These are phyloP conservation scores for Boulengeromyrus knoepffleri DNA, from an alignment of 2,113 vertebrate genomes.

Conservation along the genomic window DNA sequence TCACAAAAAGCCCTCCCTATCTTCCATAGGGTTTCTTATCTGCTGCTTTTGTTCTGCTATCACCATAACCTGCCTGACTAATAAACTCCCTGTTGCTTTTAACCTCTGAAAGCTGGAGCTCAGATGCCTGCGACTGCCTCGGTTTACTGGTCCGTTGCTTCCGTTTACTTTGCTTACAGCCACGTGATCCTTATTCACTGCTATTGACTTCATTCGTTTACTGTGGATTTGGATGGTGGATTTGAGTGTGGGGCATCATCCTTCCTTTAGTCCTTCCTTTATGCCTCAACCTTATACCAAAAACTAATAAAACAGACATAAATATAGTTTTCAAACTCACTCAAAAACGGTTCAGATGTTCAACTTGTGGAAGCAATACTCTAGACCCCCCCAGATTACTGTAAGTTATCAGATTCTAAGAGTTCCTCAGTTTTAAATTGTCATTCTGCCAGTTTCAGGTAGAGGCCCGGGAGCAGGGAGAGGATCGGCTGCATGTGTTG, in stretches of 20 bases:
- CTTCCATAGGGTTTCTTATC: neutral
- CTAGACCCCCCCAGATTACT: neutral
- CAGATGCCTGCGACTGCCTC: neutral
- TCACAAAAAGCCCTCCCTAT: neutral
- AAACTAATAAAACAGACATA: neutral
- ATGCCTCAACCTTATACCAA: neutral
- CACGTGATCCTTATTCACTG: neutral
- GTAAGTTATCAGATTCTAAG: neutral
- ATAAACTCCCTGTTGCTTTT: slow-evolving; percentile 6
- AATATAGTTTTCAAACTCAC: neutral
- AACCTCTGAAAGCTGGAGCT: neutral
- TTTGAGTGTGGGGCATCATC: neutral
- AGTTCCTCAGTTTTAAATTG: neutral
- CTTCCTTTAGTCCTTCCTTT: neutral
- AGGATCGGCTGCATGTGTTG: neutral
- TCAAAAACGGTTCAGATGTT: neutral
- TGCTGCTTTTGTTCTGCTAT: neutral
- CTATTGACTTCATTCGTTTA: neutral
- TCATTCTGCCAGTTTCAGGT: neutral
- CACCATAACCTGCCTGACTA: neutral
- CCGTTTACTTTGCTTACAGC: neutral
- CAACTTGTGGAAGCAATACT: neutral
- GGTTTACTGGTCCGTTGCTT: neutral
- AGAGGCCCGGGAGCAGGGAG: neutral
- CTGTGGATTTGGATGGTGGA: neutral